Base-by-base conservation (phyloP, 2,113 vertebrate genomes). In the Brachirus orientalis region DNA sequence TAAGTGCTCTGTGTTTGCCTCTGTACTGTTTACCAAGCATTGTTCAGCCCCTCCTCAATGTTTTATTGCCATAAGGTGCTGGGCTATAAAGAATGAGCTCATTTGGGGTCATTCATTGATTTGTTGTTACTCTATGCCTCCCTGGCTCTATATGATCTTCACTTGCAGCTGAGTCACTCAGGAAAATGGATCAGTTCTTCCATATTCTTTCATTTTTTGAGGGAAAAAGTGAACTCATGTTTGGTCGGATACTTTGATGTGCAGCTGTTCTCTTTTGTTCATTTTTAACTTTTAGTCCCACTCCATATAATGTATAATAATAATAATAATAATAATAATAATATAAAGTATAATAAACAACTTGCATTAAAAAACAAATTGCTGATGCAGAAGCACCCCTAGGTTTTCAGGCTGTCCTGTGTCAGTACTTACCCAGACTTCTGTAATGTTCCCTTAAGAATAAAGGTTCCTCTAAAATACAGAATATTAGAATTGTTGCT, bases 101-200 rank as follows among this genome's bases (percentile, higher is more conserved):
- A 72, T 81, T 74, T 77, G 51, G 17, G 45, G 69, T 63, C 55
- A 54, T 64, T 81, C 33, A 62, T 69, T 89, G 86, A 89, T 88
- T 86, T 72, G 72, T 63, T 57, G 55, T 55, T 52, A 16, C 54
- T 13, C 65, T 10, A 40, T 51, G 66, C 35, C 47, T 63, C 51
- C 43, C 16, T 82, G 69, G 67, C 44, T 63, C 63, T 52, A 19
- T 61, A 72, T 82, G 74, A 59, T 50, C 46, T 77, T 72, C 52
- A 57, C 28, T 28, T 58, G 62, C 69, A 61, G 71, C 66, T 69
- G 66, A 84, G 61, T 85, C 58, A 69, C 50, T 20, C 28, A 38
- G 51, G 9, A 50, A 75, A 80, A 79, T 67, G 43, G 43, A 78
- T 68, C 17, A 41, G 47, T 54, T 3, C 19, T 41, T 63, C 16